Conservation (phyloP, 1,140 invertebrate species). For the Bombus impatiens region DNA sequence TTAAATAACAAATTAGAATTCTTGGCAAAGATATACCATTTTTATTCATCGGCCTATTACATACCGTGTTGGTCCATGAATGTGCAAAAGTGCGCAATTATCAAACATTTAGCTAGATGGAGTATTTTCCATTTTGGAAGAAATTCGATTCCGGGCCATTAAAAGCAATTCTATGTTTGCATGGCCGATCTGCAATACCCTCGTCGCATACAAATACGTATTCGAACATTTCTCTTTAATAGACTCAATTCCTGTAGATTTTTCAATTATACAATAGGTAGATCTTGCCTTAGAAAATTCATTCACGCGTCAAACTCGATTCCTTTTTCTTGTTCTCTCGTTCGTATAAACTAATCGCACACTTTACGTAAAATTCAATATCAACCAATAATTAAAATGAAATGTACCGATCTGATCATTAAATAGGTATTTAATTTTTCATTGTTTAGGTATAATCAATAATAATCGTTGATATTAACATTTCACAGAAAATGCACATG, state of each 20-base stretch:
- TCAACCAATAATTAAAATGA: no score
- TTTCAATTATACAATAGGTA: neutral
- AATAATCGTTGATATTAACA: no score
- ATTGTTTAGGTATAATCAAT: no score
- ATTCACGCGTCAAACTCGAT: no score
- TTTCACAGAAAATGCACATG: no score
- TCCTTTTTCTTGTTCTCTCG: no score
- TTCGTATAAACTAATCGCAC: no score
- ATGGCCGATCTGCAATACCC: neutral
- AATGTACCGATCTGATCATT: no score
- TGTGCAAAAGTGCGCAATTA: no score
- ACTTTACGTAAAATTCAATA: no score
- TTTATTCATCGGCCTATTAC: neutral
- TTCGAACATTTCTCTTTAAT: slow-evolving; percentile 6
- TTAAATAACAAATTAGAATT: neutral
- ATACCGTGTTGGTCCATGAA: neutral
- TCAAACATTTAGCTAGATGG: neutral
- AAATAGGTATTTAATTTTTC: no score
- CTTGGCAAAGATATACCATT: neutral
- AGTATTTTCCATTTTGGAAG: slow-evolving; percentile 31
- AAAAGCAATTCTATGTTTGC: slow-evolving; percentile 48
- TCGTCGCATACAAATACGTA: slow-evolving; percentile 5
- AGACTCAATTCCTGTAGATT: slow-evolving; percentile 8
- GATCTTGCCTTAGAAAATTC: neutral
- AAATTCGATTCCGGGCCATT: slow-evolving; percentile 36